Evolutionary conservation across 2,797 vertebrate species (phyloP).

Genomic region (Artibeus lituratus): DNA sequence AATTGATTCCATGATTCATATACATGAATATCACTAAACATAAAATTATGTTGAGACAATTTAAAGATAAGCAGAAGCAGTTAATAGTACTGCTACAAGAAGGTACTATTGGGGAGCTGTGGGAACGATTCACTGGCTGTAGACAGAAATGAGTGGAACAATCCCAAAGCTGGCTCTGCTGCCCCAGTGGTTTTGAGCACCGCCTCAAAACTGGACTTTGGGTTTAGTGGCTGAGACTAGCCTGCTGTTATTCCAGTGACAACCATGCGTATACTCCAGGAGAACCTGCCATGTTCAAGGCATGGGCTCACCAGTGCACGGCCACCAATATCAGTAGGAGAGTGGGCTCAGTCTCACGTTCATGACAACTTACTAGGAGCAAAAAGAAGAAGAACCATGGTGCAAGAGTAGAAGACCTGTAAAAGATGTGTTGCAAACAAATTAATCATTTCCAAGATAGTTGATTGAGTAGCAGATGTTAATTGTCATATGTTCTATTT

Average conservation of each 20-base stretch:
- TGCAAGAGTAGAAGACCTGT: neutral
- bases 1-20: neutral
- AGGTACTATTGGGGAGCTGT: neutral
- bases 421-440: neutral
- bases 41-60: neutral
- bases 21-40: neutral
- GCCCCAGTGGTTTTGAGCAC: neutral
- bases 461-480: conserved; percentile 43
- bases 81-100: neutral
- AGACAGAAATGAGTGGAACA: neutral
- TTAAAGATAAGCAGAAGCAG: neutral
- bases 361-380: neutral
- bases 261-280: accelerated
- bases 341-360: neutral
- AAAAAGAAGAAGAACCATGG: neutral
- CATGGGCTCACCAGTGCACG: neutral
- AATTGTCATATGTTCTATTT: neutral
- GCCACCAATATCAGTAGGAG: neutral
- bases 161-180: neutral
- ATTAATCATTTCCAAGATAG: conserved; percentile 22
- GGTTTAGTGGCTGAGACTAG: neutral
- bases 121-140: neutral
- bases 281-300: neutral
- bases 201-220: neutral
- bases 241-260: neutral